These are phyloP conservation scores for Halocynthia aurantium DNA, from an alignment of 23 tunicate genomes.

Conservation along the genomic window DNA sequence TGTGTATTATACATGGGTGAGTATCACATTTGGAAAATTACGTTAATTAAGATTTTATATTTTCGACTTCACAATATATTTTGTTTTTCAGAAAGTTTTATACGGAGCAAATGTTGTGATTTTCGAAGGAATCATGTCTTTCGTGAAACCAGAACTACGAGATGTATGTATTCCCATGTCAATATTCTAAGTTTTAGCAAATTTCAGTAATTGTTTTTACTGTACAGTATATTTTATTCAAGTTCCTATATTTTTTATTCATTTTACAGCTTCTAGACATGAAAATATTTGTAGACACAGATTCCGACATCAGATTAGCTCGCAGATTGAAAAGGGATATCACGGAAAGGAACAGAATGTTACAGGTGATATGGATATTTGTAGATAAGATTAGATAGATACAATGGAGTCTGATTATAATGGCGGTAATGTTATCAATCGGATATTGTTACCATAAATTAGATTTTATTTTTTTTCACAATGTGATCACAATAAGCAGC, in stretches of 20 bases:
- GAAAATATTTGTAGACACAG: slow-evolving; percentile 98
- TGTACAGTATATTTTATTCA: not conserved
- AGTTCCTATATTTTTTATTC: slow-evolving; percentile 1
- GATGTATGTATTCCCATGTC: slow-evolving; percentile 24
- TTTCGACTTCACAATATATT: not conserved
- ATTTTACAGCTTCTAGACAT: slow-evolving; percentile 67
- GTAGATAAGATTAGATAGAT: no score
- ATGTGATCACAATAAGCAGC: no score
- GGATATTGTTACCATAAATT: no score
- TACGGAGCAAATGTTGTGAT: slow-evolving; percentile 97
- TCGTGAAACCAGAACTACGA: slow-evolving; percentile 79
- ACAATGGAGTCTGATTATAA: no score
- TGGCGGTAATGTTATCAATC: no score
- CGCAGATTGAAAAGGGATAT: slow-evolving; percentile 89
- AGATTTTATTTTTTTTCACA: not conserved
- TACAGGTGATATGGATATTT: slow-evolving; percentile 57
- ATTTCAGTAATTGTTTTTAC: not conserved
- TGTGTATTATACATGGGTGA: no score
- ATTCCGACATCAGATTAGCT: slow-evolving; percentile 91
- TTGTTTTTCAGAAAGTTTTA: slow-evolving; percentile 61
- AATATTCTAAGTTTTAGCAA: not conserved
- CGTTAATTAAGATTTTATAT: not conserved
- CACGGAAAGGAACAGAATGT: slow-evolving; percentile 70
- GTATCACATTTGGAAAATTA: no score
- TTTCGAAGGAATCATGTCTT: slow-evolving; percentile 99